These are phyloP conservation scores for Porites lobata DNA, from an alignment of 92 coral and sea anemone genomes.

Conservation along the genomic window DNA sequence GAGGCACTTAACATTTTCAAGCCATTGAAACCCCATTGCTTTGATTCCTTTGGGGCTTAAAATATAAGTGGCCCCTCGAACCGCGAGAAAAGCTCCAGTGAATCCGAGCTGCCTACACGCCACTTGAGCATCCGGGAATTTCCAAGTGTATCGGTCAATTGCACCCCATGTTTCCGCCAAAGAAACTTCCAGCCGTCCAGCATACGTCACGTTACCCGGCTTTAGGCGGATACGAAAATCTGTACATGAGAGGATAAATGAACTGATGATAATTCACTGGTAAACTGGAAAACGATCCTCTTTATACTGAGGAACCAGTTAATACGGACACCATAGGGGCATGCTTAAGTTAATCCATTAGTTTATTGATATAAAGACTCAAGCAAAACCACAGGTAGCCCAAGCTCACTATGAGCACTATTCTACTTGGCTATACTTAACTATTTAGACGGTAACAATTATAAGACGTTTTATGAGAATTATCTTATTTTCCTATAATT, in stretches of 20 bases:
- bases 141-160: constrained; percentile 60
- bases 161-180: constrained; percentile 71
- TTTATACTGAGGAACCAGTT: no score
- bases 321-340: no score
- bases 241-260: background rate
- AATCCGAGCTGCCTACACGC: constrained; percentile 66
- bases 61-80: constrained; percentile 61
- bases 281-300: no score
- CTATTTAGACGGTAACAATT: no score
- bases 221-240: constrained; percentile 42
- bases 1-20: constrained; percentile 44
- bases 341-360: no score
- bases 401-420: no score
- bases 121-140: constrained; percentile 71
- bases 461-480: no score
- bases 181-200: constrained; percentile 74
- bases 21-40: constrained; percentile 50
- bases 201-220: constrained; percentile 18
- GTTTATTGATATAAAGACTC: no score
- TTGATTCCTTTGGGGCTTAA: background rate
- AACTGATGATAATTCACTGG: no score
- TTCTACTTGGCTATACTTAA: no score
- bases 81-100: constrained; percentile 56
- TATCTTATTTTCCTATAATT: no score
- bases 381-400: no score